Evolutionary conservation across 1,140 invertebrate genomes (phyloP).

Genomic region (Bactericera cockerelli): DNA sequence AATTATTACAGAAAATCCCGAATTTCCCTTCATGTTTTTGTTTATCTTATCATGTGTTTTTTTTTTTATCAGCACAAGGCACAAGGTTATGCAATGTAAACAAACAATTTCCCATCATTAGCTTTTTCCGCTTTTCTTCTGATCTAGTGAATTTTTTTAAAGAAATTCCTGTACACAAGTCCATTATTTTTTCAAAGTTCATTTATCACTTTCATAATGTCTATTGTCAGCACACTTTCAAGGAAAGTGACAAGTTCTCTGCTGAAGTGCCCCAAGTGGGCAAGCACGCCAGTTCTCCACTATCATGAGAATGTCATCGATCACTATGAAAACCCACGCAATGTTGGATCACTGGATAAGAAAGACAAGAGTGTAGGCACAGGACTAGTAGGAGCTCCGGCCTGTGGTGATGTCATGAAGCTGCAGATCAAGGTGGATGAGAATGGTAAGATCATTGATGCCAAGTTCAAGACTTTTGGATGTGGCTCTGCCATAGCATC

Average conservation of each 20-base stretch:
- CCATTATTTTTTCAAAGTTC: no score
- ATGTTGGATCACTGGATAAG: conserved; percentile 96
- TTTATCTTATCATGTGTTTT: no score
- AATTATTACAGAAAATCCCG: no score
- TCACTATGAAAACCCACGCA: conserved; percentile 98
- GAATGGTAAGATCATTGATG: conserved; percentile 94
- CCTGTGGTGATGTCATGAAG: conserved; percentile 99
- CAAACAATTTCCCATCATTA: no score
- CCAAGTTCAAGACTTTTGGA: conserved; percentile 99
- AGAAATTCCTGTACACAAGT: no score
- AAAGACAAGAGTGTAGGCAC: conserved; percentile 89
- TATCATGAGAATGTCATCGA: conserved; percentile 73
- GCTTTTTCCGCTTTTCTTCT: no score
- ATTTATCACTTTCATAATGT: not conserved
- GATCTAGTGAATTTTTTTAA: no score
- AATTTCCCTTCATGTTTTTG: no score
- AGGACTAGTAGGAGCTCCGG: conserved; percentile 94
- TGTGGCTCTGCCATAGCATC: conserved; percentile 99
- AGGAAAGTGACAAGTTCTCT: conserved; percentile 35
- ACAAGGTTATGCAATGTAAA: no score
- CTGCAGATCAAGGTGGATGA: conserved; percentile 87
- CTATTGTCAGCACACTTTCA: conserved; percentile 22
- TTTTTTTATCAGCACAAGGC: no score
- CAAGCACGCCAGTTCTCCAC: conserved; percentile 35
- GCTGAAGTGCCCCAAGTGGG: conserved; percentile 35